Conservation (phyloP, 2,888 invertebrate genomes). For the Eupithecia vulgata region DNA sequence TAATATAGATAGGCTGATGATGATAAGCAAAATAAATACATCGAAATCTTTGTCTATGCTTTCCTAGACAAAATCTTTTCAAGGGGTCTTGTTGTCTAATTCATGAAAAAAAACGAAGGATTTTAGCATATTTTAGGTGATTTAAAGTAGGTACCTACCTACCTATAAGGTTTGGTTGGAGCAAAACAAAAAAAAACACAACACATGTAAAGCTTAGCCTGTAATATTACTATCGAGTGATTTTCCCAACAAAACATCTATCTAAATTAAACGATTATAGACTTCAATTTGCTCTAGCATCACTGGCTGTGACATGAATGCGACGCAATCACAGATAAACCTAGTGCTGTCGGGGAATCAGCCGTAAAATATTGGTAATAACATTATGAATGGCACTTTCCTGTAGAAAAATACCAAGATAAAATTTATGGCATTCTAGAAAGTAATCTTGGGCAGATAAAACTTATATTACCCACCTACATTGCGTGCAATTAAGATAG, state of each 20-base stretch:
- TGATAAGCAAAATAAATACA: no score
- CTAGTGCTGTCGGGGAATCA: constrained; percentile 12
- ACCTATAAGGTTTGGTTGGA: no score
- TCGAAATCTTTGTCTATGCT: no score
- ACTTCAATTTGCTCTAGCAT: constrained; percentile 26
- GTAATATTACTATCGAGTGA: not conserved
- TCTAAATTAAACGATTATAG: constrained; percentile 32
- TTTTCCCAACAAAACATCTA: constrained; percentile 1
- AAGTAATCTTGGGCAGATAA: constrained; percentile 26
- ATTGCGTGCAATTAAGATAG: constrained; percentile 3
- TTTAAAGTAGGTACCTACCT: no score
- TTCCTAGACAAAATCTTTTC: no score
- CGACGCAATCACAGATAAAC: constrained; percentile 23
- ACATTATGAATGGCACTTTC: constrained; percentile 13
- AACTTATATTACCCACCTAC: constrained; percentile 19
- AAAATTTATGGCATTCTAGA: constrained; percentile 22
- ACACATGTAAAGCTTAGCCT: no score
- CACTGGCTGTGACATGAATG: constrained; percentile 25
- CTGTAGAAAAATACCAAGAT: constrained; percentile 32
- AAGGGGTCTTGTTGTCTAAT: no score
- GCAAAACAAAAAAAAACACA: no score
- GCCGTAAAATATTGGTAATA: constrained; percentile 32
- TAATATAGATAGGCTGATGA: no score
- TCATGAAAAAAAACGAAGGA: no score
- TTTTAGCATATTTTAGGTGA: no score